Evolutionary conservation across 1,140 invertebrate species (phyloP), one percentile per base, ranked within the genome.

Genomic region (Ctenoplectra terminalis): DNA sequence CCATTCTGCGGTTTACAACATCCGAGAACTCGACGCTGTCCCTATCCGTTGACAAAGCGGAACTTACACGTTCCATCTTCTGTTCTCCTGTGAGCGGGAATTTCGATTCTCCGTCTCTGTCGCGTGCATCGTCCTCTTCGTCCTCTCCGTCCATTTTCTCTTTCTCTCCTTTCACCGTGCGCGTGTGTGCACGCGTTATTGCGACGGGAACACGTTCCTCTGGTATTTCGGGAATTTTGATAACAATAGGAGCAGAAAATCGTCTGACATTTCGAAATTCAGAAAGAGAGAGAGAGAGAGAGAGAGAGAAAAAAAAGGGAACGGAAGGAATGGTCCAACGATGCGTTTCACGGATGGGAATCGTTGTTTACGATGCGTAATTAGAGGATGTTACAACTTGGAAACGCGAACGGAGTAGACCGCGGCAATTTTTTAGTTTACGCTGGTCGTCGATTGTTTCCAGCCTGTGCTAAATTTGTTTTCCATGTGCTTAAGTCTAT

Each of bases 51-150:
- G 79, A 81, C 79, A 81, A 81, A 75, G 72, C 71, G 61, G 61
- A 74, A 81, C 79, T 80, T 80, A 73, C 77, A 67, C 60, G 61
- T 66, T 75, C 63, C 72, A 67, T 75, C 79, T 67, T 74, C 40
- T 67, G 52, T 73, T 2, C 72, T 29, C 72, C 23, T 15, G 26
- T 31, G 40, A 40, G 7, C 26, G 17, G 50, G 79, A 66, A 75
- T 75, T 48, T 56, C 72, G 17, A 40, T 34, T 7, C 43, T 31
- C 52, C 52, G 34, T 81, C 40, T 56, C 60, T 40, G 13, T 63
- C 48, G 1, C 0, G 5, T n/a, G 29, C 40, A 26, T 11, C 20
- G 8, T 5, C 3, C 2, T 0, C 23, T 29, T 20, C 9, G 17
- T 15, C 31, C 40, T 15, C 26, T 23, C 17, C n/a, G 15, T 13